These are phyloP conservation scores for Megamerina dolium DNA, from an alignment of 2,888 invertebrate species.

Conservation along the genomic window DNA sequence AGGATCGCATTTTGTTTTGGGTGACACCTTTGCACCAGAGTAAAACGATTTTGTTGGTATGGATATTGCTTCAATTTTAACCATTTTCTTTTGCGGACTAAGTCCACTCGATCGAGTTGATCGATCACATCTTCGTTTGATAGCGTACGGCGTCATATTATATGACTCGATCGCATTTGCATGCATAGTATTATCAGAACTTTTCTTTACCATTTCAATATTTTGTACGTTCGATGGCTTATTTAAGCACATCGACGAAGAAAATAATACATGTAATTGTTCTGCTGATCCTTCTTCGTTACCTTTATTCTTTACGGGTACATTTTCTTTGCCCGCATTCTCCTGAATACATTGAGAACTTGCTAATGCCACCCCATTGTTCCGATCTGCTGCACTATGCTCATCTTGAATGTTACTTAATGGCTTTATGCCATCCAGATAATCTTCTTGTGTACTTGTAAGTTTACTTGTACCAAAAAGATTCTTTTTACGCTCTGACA, in stretches of 20 bases:
- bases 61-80: conserved; percentile 13
- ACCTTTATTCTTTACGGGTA: conserved; percentile 11
- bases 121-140: conserved; percentile 1
- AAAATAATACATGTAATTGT: conserved; percentile 38
- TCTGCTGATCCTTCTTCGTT: conserved; percentile 18
- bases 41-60: conserved; percentile 34
- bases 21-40: conserved; percentile 19
- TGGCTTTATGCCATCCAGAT: conserved; percentile 31
- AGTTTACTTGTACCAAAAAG: conserved; percentile 48
- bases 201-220: too few relatives aligned
- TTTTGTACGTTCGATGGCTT: too few relatives aligned
- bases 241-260: conserved; percentile 37
- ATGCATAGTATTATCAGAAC: conserved; percentile 1
- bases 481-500: conserved; percentile 59
- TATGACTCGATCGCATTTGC: conserved; percentile 6
- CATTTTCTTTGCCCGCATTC: conserved; percentile 18
- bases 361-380: too few relatives aligned
- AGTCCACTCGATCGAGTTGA: conserved; percentile 3
- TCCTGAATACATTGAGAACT: conserved; percentile 8
- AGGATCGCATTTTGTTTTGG: not conserved
- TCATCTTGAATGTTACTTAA: too few relatives aligned
- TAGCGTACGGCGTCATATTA: conserved; percentile 1
- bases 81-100: conserved; percentile 21
- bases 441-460: conserved; percentile 27
- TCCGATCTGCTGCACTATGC: too few relatives aligned